Conservation (phyloP, 2,888 invertebrate species). For the Erpobdella octoculata region DNA sequence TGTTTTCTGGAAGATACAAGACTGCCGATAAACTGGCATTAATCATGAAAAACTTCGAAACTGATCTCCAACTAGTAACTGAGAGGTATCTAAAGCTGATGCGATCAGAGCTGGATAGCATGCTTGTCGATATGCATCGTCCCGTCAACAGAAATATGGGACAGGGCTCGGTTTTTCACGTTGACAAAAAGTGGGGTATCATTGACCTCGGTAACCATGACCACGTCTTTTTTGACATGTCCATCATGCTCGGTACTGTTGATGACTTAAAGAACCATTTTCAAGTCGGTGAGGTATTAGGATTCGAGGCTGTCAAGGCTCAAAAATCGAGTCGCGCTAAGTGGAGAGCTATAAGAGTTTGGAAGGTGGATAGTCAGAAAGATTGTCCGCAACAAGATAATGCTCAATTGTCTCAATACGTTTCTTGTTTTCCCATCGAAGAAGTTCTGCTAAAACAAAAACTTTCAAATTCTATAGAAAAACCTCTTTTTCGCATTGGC, state of each 20-base stretch:
- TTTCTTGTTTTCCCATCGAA: too few relatives aligned
- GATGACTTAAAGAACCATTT: conserved; percentile 50
- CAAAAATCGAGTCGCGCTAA: conserved; percentile 51
- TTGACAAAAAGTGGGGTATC: conserved; percentile 53
- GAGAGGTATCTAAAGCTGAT: neutral
- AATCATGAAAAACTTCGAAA: conserved; percentile 11
- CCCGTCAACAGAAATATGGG: conserved; percentile 40
- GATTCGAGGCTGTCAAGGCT: conserved; percentile 52
- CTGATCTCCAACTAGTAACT: neutral
- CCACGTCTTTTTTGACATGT: conserved; percentile 53
- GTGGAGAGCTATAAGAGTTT: conserved; percentile 51
- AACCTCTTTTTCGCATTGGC: neutral
- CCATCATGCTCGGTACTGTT: conserved; percentile 46
- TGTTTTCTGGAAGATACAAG: neutral
- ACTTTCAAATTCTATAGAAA: neutral
- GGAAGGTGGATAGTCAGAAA: conserved; percentile 47
- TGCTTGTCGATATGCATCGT: neutral
- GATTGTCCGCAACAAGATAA: too few relatives aligned
- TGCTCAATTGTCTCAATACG: too few relatives aligned
- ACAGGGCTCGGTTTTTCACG: conserved; percentile 50
- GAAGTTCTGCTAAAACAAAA: neutral
- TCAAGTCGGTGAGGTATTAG: conserved; percentile 49
- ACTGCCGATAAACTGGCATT: neutral
- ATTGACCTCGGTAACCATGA: conserved; percentile 53
- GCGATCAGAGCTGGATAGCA: neutral